Conservation (phyloP, 2,797 vertebrate species). For the Sphenopsis melanotis region DNA sequence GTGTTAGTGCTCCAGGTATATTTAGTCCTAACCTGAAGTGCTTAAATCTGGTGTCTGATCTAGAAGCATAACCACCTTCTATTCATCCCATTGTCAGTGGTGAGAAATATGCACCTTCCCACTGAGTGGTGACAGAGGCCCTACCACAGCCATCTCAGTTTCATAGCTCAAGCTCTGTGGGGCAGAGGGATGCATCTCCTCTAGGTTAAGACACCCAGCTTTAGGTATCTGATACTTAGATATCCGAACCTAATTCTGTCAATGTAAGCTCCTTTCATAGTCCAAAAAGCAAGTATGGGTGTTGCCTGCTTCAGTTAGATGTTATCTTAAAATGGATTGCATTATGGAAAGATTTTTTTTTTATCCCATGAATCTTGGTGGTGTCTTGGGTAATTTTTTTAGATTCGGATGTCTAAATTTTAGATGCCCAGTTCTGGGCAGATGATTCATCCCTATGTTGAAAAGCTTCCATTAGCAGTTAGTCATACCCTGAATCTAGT, state of each 20-base stretch:
- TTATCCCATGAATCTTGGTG: background rate
- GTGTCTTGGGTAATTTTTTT: background rate
- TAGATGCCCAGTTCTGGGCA: background rate
- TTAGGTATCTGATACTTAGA: background rate
- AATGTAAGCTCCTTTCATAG: background rate
- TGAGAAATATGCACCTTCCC: background rate
- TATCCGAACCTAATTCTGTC: background rate
- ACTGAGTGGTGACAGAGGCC: background rate
- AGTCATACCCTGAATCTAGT: background rate
- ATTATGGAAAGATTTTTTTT: background rate
- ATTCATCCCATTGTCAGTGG: background rate
- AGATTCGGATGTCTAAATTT: background rate
- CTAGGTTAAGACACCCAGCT: background rate
- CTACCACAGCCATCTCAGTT: background rate
- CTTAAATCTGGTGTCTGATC: background rate
- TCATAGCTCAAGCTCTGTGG: background rate
- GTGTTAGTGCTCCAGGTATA: background rate
- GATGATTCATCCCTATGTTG: background rate
- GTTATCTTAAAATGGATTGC: background rate
- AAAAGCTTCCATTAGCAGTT: constrained; percentile 7
- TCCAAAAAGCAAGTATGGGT: background rate
- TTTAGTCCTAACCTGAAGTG: background rate
- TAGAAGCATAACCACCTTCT: background rate
- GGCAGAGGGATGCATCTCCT: background rate
- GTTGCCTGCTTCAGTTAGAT: constrained; percentile 1